Conservation (phyloP, 1,140 invertebrate species). For the Pygmarrhopalites habei region DNA sequence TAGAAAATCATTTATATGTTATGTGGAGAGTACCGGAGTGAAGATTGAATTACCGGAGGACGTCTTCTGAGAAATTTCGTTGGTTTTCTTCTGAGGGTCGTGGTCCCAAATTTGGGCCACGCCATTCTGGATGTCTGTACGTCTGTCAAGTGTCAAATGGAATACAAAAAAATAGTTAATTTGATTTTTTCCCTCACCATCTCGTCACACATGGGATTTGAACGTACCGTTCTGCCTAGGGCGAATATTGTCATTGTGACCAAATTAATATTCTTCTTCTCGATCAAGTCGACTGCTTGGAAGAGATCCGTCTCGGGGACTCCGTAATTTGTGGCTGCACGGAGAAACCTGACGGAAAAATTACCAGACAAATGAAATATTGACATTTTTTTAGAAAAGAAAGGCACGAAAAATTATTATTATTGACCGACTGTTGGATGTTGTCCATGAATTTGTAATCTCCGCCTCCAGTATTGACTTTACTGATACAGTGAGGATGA, state of each 20-base stretch:
- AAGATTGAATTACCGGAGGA: too few species aligned
- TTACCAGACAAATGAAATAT: not conserved
- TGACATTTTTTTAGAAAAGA: not conserved
- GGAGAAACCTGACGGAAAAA: constrained; percentile 67
- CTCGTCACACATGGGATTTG: constrained; percentile 2
- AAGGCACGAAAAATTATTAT: not conserved
- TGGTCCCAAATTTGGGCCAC: constrained; percentile 78
- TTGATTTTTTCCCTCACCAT: too few species aligned
- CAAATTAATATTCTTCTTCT: constrained; percentile 86
- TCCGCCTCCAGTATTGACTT: constrained; percentile 75
- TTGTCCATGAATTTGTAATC: constrained; percentile 95
- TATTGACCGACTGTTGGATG: constrained; percentile 65
- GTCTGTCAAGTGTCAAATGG: constrained; percentile 51
- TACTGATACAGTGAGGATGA: constrained; percentile 72
- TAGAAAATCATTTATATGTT: too few species aligned
- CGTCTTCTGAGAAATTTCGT: constrained; percentile 84
- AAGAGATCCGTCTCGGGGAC: constrained; percentile 89
- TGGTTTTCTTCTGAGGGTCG: constrained; percentile 85
- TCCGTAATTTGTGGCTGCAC: constrained; percentile 76
- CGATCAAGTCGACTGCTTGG: constrained; percentile 91
- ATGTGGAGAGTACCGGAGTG: too few species aligned
- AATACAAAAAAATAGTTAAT: not conserved
- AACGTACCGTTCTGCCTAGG: constrained; percentile 74
- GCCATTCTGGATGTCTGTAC: constrained; percentile 83
- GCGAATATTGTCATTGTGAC: constrained; percentile 91